phyloP scores from a whole-genome alignment of 2,888 invertebrate genomes.

The Buathra laborator region DNA sequence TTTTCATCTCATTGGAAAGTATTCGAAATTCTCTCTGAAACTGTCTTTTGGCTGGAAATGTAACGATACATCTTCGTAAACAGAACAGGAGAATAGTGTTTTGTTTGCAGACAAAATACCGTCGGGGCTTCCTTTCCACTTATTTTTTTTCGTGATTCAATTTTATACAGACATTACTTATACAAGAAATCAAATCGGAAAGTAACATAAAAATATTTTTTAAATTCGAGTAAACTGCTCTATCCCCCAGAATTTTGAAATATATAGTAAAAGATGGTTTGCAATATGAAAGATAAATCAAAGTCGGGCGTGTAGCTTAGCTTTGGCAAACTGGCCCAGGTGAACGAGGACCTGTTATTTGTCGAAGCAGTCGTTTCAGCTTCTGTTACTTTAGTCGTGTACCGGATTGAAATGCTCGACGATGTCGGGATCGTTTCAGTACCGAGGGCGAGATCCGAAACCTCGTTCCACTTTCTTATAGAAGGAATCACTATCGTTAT shows the following conservation, averaged over 20 bases:
- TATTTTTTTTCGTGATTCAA: too few species aligned
- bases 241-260: background rate
- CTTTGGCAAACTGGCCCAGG: background rate
- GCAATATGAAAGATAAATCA: background rate
- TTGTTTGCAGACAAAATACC: too few species aligned
- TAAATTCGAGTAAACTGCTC: too few species aligned
- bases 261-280: background rate
- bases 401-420: background rate
- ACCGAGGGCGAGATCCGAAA: background rate
- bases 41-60: too few species aligned
- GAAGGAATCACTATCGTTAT: slow-evolving; percentile 22
- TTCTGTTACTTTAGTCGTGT: background rate
- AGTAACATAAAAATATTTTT: background rate
- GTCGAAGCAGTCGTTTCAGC: background rate
- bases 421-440: background rate
- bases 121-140: too few species aligned
- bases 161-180: too few species aligned
- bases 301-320: background rate
- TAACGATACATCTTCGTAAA: too few species aligned
- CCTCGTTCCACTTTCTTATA: background rate
- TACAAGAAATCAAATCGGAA: background rate
- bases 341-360: background rate
- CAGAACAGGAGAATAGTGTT: too few species aligned
- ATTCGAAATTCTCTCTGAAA: too few species aligned
- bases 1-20: too few species aligned